Evolutionary conservation across 2,888 invertebrate genomes (phyloP).

Genomic region (Leucania comma): DNA sequence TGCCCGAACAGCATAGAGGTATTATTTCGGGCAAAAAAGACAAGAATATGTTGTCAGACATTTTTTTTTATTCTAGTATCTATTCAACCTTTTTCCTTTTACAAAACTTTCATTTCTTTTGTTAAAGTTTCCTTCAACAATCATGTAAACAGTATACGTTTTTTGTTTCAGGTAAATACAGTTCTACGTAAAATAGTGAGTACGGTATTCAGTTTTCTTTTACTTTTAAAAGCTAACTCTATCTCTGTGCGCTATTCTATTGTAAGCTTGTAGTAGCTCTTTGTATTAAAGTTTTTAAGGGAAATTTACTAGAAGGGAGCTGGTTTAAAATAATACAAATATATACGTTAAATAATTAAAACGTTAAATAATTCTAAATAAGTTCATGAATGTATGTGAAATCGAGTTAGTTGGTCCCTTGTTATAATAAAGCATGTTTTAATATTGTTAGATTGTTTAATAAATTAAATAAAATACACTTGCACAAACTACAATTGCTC

Average conservation of each 20-base stretch:
- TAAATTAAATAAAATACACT: background rate
- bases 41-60: background rate
- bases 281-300: slow-evolving; percentile 24
- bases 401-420: background rate
- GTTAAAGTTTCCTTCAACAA: slow-evolving; percentile 9
- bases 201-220: slow-evolving; percentile 31
- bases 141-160: slow-evolving; percentile 19
- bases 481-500: too few relatives aligned
- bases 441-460: background rate
- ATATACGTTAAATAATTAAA: background rate
- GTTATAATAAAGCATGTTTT: background rate
- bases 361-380: background rate
- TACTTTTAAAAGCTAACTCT: slow-evolving; percentile 20
- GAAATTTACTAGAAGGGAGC: background rate
- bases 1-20: background rate
- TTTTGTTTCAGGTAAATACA: slow-evolving; percentile 53
- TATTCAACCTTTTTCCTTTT: slow-evolving; percentile 8
- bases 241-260: slow-evolving; percentile 23
- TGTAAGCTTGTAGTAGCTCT: slow-evolving; percentile 47
- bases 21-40: background rate
- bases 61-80: slow-evolving; percentile 7
- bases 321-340: background rate
- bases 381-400: background rate
- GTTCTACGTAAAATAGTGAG: slow-evolving; percentile 33
- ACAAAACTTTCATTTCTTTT: slow-evolving; percentile 19